These are phyloP conservation scores for Lucilia sericata DNA, from an alignment of 1,140 invertebrate genomes.

Conservation along the genomic window DNA sequence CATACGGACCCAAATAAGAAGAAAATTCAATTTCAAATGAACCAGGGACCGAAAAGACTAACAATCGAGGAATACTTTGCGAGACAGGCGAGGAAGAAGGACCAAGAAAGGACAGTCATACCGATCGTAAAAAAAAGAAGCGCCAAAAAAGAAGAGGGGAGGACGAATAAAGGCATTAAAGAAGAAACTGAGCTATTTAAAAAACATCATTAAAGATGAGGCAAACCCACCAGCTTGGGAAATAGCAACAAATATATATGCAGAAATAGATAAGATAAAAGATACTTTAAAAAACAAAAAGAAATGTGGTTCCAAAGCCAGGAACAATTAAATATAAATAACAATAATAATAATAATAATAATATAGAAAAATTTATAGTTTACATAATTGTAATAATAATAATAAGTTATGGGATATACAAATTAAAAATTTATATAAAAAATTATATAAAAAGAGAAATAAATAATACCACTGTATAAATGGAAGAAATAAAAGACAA, in stretches of 20 bases:
- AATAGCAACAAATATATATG: not conserved
- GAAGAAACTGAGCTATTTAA: too few species aligned
- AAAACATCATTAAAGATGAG: too few species aligned
- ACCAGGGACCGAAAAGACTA: too few species aligned
- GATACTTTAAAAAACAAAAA: not conserved
- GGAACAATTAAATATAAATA: not conserved
- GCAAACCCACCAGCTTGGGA: not conserved
- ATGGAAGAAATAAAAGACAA: not conserved
- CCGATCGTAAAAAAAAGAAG: too few species aligned
- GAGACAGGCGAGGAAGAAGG: too few species aligned
- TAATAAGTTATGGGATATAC: not conserved
- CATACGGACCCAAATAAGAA: not conserved
- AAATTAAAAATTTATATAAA: not conserved
- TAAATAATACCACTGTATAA: not conserved
- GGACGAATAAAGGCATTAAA: too few species aligned
- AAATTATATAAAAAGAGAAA: not conserved
- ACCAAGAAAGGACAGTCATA: too few species aligned
- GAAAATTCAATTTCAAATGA: too few species aligned
- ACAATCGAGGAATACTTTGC: too few species aligned
- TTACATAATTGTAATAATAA: not conserved
- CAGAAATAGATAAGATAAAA: too few species aligned
- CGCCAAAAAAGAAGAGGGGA: too few species aligned
- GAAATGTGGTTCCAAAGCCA: constrained; percentile 6
- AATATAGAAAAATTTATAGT: not conserved
- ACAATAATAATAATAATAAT: not conserved